Base-by-base conservation (phyloP, 30 jellyfish, hydroid and myxozoan genomes). In the Phacellophora camtschatica region DNA sequence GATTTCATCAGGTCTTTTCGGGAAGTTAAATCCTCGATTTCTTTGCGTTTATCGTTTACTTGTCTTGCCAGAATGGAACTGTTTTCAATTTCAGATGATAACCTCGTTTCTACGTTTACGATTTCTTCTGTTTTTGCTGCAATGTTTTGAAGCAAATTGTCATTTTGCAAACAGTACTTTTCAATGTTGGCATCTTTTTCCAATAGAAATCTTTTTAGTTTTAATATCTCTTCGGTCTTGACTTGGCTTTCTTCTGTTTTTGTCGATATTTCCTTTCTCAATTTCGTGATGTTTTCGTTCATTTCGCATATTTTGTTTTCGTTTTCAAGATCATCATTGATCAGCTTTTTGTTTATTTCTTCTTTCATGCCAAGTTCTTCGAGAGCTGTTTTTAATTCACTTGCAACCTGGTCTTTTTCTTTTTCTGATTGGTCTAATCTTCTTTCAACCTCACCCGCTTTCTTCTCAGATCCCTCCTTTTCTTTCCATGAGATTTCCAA, bases 401-500 rank as follows among this genome's bases (percentile, higher is more conserved):
- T 48, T 8, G 64, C 25, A 19, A 48, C 5, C 24, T 28, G 27
- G 7, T 71, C 53, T 10, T 30, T 33, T 43, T 71, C 84, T 2
- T 28, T 19, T 7, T 15, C 39, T 20, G 41, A 50, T 18, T 42
- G 36, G 3, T 22, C 58, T 1, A 78, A 63, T 43, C 31, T 36
- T 53, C 33, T 37, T 25, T 41, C 34, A 24, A 49, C 3, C n/a
- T n/a, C n/a, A n/a, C n/a, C n/a, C n/a, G n/a, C n/a, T n/a, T n/a
- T n/a, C n/a, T n/a, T n/a, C n/a, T n/a, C n/a, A n/a, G n/a, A n/a
- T 9, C 23, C 58, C 8, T 62, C 90, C 24, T 61, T 61, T 22
- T 78, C 74, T 61, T 64, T 18, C 90, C 90, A 78, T 9, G 78
- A 62, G 1, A 27, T 63, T 19, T 78, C 90, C 63, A 78, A 42